These are phyloP conservation scores for Simalia tracyae DNA, from an alignment of 2,797 vertebrate genomes.

Conservation along the genomic window DNA sequence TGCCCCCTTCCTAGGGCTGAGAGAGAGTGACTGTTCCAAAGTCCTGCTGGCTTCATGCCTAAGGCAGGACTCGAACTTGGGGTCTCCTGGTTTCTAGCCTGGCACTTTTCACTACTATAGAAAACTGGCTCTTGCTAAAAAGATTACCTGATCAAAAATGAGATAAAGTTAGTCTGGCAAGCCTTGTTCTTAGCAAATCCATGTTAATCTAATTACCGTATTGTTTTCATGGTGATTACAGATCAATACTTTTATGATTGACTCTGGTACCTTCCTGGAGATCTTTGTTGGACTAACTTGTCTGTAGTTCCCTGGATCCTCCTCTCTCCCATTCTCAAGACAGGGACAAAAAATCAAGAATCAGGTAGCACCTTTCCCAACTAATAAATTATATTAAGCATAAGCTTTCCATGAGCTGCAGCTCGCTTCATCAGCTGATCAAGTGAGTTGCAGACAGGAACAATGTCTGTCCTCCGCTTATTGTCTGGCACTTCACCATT, in stretches of 20 bases:
- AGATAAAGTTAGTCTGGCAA: background rate
- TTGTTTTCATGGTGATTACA: background rate
- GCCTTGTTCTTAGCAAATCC: background rate
- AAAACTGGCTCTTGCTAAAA: background rate
- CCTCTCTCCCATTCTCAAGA: background rate
- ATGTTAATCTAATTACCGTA: background rate
- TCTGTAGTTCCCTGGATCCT: background rate
- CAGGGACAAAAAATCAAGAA: background rate
- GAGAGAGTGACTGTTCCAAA: background rate
- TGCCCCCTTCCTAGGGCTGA: background rate
- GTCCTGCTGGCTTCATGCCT: background rate
- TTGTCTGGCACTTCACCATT: background rate
- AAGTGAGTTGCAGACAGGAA: background rate
- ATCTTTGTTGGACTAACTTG: background rate
- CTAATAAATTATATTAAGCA: background rate
- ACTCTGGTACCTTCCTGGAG: background rate
- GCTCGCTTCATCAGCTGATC: background rate
- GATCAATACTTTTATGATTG: background rate
- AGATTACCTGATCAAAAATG: background rate
- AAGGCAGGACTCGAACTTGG: background rate
- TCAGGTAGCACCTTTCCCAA: background rate
- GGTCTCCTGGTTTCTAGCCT: background rate
- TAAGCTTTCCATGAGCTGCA: background rate
- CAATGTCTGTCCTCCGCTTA: background rate
- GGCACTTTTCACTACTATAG: background rate